Percentiles rank a stretch among this genome's conserved stretches.
Conservation (phyloP, 2,888 invertebrate species). For the Napeogenes inachia region DNA sequence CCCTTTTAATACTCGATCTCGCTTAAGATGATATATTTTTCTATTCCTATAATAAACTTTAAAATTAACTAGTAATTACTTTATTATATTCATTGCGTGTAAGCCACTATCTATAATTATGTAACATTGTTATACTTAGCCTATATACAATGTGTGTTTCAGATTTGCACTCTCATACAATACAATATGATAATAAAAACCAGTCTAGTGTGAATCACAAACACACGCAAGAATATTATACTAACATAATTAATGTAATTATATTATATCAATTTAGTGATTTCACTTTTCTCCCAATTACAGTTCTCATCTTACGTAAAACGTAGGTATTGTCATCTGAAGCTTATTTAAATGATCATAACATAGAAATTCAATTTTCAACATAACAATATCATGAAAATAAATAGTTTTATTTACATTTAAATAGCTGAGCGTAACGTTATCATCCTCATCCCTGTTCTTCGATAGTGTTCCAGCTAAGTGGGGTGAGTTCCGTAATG, state of each 20-base stretch:
- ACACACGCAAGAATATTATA: too few species aligned
- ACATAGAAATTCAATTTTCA: too few species aligned
- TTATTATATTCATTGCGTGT: constrained; percentile 13
- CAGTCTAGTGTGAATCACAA: constrained; percentile 5
- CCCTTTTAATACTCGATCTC: too few species aligned
- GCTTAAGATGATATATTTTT: not conserved
- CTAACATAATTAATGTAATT: too few species aligned
- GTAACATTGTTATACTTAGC: constrained; percentile 27
- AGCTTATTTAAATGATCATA: too few species aligned
- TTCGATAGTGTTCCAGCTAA: constrained; percentile 24
- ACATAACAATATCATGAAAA: not conserved
- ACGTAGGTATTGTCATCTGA: too few species aligned
- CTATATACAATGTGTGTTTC: constrained; percentile 15
- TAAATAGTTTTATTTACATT: constrained; percentile 4
- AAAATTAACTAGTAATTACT: not conserved
- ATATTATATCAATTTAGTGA: too few species aligned
- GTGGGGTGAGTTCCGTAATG: constrained; percentile 25
- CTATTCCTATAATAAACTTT: not conserved
- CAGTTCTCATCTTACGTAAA: too few species aligned
- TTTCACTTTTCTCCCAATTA: too few species aligned
- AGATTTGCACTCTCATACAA: constrained; percentile 5
- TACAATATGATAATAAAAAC: constrained; percentile 5
- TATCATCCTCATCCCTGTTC: constrained; percentile 19
- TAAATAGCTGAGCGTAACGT: constrained; percentile 10
- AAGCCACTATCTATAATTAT: constrained; percentile 35